phyloP scores from a whole-genome alignment of 1,140 invertebrate genomes.

The Nasonia giraulti region DNA sequence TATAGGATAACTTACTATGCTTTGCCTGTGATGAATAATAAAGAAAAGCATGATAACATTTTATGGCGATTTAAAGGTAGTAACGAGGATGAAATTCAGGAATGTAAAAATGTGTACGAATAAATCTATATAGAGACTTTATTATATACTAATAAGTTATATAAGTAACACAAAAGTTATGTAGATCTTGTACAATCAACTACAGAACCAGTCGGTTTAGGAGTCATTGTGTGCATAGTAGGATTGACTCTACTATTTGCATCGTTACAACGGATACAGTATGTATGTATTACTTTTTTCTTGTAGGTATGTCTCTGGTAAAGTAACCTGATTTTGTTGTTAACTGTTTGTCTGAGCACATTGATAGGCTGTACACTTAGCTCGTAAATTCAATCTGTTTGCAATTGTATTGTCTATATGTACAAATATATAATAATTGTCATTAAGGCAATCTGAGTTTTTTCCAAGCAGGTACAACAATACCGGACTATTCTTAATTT shows the following conservation, averaged over 20 bases:
- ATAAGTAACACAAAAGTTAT: constrained; percentile 64
- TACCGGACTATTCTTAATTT: constrained; percentile 45
- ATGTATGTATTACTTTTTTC: constrained; percentile 36
- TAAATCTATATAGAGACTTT: constrained; percentile 59
- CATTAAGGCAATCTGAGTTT: constrained; percentile 72
- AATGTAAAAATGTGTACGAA: constrained; percentile 5
- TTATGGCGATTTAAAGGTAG: background rate
- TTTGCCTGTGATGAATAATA: no score
- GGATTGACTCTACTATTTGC: constrained; percentile 47
- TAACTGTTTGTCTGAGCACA: constrained; percentile 32
- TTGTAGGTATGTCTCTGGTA: constrained; percentile 21
- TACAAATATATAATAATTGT: constrained; percentile 68
- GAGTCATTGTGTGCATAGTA: constrained; percentile 63
- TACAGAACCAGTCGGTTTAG: constrained; percentile 66
- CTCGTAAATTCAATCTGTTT: constrained; percentile 54
- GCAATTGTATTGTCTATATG: constrained; percentile 69
- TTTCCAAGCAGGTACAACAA: constrained; percentile 69
- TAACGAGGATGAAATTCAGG: background rate
- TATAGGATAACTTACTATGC: no score
- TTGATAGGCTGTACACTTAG: constrained; percentile 31
- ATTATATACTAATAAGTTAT: constrained; percentile 59
- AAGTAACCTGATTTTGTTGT: constrained; percentile 35
- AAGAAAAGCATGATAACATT: no score
- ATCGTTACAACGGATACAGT: constrained; percentile 52
- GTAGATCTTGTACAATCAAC: constrained; percentile 62